Percentiles rank a stretch among this genome's conserved stretches.
Evolutionary conservation across 2,888 invertebrate genomes (phyloP).

Genomic region (Platynereis dumerilii): DNA sequence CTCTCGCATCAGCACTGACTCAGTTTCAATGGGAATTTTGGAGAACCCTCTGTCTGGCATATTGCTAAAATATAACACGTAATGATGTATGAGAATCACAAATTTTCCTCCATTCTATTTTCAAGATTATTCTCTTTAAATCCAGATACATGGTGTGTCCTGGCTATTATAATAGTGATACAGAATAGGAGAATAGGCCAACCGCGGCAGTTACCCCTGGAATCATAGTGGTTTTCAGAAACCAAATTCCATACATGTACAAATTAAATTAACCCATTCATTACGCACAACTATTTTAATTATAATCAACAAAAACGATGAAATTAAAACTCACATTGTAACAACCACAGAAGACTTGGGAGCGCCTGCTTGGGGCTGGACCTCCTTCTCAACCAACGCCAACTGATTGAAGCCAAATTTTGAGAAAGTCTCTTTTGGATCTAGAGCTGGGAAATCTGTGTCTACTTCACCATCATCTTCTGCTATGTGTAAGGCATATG

Average conservation of each 20-base stretch:
- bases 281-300: background rate
- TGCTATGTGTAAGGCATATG: slow-evolving; percentile 89
- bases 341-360: slow-evolving; percentile 42
- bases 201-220: too few species aligned
- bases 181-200: too few species aligned
- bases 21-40: slow-evolving; percentile 58
- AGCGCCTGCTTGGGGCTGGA: background rate
- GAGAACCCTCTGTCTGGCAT: slow-evolving; percentile 60
- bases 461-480: slow-evolving; percentile 97
- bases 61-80: slow-evolving; percentile 43
- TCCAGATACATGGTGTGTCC: too few species aligned
- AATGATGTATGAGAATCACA: background rate
- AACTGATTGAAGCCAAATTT: slow-evolving; percentile 92
- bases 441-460: slow-evolving; percentile 89
- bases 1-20: slow-evolving; percentile 49
- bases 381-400: slow-evolving; percentile 79
- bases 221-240: too few species aligned
- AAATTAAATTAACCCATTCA: too few species aligned
- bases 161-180: too few species aligned
- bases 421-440: slow-evolving; percentile 84
- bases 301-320: background rate
- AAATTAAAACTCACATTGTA: slow-evolving; percentile 54
- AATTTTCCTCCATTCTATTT: background rate
- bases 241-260: too few species aligned
- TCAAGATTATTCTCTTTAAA: too few species aligned